phyloP scores from a whole-genome alignment of 2,888 invertebrate genomes.

The Pseudolycoriella hygida region DNA sequence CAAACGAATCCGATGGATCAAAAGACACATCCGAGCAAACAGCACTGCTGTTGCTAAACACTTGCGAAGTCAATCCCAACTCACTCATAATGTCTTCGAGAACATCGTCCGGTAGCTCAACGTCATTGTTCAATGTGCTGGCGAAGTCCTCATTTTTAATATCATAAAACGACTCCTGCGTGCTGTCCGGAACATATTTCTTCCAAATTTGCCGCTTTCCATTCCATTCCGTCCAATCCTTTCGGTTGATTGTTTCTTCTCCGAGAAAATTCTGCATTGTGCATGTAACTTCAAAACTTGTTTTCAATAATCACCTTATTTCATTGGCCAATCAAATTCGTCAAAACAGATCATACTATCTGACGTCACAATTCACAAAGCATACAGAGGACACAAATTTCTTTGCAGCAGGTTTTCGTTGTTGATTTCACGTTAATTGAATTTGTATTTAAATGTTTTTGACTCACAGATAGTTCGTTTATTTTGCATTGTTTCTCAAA shows the following conservation, averaged over 20 bases:
- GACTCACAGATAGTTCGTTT: no score
- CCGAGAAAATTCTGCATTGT: neutral
- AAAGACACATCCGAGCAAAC: conserved; percentile 4
- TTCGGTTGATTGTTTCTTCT: neutral
- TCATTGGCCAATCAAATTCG: neutral
- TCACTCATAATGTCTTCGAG: conserved; percentile 6
- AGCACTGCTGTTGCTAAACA: conserved; percentile 4
- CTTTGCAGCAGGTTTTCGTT: neutral
- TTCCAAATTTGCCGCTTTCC: neutral
- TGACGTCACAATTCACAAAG: conserved; percentile 16
- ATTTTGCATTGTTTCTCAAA: no score
- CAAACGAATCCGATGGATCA: neutral
- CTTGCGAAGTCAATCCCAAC: conserved; percentile 3
- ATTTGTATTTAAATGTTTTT: no score
- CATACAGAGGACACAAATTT: neutral
- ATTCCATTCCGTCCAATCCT: neutral
- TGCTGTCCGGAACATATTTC: neutral
- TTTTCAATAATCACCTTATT: neutral
- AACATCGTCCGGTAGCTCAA: conserved; percentile 4
- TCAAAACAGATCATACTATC: conserved; percentile 22
- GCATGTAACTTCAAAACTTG: neutral
- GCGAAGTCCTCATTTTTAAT: conserved; percentile 2
- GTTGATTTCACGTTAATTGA: neutral
- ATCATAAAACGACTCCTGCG: neutral
- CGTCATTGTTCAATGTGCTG: neutral